phyloP scores from a whole-genome alignment of 2,888 invertebrate genomes.

The Bombylius discolor region DNA sequence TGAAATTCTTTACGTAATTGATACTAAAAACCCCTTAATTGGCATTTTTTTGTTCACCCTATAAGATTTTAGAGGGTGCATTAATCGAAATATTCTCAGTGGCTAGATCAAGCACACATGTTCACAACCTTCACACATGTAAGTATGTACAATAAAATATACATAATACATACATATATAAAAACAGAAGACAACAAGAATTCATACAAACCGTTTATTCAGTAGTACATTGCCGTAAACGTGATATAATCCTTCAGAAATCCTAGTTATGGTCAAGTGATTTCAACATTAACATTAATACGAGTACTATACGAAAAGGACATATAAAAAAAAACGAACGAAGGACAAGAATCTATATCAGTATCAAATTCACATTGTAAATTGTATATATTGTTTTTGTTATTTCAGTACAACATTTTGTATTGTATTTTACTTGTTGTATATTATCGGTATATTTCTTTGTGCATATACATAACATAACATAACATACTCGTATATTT shows the following conservation, averaged over 20 bases:
- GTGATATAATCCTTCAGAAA: neutral
- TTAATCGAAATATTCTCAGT: neutral
- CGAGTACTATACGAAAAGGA: too few species aligned
- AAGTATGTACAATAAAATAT: neutral
- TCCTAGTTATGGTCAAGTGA: neutral
- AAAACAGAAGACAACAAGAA: neutral
- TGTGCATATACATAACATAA: too few species aligned
- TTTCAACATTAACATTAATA: neutral
- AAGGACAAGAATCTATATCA: neutral
- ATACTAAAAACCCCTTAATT: constrained; percentile 38
- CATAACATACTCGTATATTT: too few species aligned
- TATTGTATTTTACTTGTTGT: too few species aligned
- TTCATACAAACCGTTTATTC: neutral
- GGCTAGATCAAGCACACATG: neutral
- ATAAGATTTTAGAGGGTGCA: neutral
- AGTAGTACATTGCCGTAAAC: neutral
- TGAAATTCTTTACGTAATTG: constrained; percentile 35
- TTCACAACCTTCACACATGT: neutral
- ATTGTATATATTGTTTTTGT: too few species aligned
- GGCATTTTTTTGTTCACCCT: constrained; percentile 13
- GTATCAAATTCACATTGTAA: neutral
- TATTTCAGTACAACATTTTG: too few species aligned
- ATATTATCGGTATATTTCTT: too few species aligned
- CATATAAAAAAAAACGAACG: neutral
- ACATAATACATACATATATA: neutral